These are phyloP conservation scores for Cotesia chilonis DNA, from an alignment of 1,140 invertebrate genomes.

Conservation along the genomic window DNA sequence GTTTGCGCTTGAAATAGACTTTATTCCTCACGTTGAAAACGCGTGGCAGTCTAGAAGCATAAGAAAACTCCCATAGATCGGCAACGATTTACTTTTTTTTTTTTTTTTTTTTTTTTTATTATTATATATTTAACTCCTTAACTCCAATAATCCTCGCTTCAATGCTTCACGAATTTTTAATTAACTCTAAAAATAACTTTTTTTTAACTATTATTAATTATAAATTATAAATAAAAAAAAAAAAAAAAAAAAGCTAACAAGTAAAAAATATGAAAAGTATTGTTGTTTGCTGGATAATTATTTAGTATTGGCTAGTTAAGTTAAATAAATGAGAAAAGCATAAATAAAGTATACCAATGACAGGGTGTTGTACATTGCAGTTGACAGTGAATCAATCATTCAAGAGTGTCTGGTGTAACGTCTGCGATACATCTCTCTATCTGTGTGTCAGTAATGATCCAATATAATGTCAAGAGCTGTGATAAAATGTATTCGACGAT, in stretches of 20 bases:
- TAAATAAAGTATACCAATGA: conserved; percentile 5
- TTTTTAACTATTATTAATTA: too few species aligned
- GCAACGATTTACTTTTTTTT: not conserved
- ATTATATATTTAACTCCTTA: not conserved
- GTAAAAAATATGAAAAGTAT: too few species aligned
- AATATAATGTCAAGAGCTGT: conserved; percentile 13
- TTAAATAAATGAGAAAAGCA: not conserved
- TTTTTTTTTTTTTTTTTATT: not conserved
- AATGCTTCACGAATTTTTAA: too few species aligned
- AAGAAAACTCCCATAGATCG: conserved; percentile 18
- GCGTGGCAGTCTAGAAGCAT: not conserved
- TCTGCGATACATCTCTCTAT: conserved; percentile 1
- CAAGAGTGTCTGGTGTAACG: conserved; percentile 8
- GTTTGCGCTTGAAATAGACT: conserved; percentile 39
- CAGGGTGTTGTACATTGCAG: not conserved
- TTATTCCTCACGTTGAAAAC: conserved; percentile 36
- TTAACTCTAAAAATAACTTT: too few species aligned
- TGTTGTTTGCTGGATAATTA: too few species aligned
- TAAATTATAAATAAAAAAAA: too few species aligned
- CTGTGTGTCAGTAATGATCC: conserved; percentile 15
- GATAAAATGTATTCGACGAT: conserved; percentile 13
- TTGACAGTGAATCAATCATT: conserved; percentile 23
- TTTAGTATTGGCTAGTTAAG: not conserved
- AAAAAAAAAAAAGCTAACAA: too few species aligned
- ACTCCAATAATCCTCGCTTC: not conserved